Conservation (phyloP, 2,888 invertebrate species). For the Protula sp. region DNA sequence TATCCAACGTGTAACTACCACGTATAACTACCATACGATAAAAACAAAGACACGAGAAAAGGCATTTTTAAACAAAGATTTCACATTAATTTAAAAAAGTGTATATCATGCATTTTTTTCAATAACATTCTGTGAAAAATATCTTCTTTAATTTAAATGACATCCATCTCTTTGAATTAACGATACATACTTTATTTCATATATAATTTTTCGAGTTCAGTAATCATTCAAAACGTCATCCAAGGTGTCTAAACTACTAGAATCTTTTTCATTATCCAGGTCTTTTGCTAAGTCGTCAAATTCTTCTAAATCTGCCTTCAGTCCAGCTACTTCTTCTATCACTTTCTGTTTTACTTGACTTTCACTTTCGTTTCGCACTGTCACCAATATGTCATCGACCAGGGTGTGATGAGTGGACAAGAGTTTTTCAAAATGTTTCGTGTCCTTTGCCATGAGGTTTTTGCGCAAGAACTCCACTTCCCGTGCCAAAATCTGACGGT, state of each 20-base stretch:
- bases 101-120: too few species aligned
- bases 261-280: not conserved
- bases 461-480: slow-evolving; percentile 47
- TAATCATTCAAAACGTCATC: not conserved
- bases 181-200: too few species aligned
- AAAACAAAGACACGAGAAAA: too few species aligned
- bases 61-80: too few species aligned
- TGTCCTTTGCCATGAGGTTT: slow-evolving; percentile 24
- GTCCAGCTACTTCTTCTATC: not conserved
- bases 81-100: too few species aligned
- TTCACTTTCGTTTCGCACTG: not conserved
- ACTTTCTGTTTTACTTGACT: not conserved
- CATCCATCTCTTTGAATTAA: too few species aligned
- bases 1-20: too few species aligned
- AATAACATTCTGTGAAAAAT: too few species aligned
- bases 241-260: not conserved
- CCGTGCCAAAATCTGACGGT: slow-evolving; percentile 41
- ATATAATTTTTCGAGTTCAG: too few species aligned
- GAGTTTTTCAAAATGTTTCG: slow-evolving; percentile 5
- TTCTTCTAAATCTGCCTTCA: not conserved
- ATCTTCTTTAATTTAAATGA: too few species aligned
- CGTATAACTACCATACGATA: too few species aligned
- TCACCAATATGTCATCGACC: slow-evolving; percentile 8
- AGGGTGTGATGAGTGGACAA: not conserved
- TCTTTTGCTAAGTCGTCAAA: not conserved